Base-by-base conservation (phyloP, 2,888 invertebrate species). In the Caenorhabditis plicata region DNA sequence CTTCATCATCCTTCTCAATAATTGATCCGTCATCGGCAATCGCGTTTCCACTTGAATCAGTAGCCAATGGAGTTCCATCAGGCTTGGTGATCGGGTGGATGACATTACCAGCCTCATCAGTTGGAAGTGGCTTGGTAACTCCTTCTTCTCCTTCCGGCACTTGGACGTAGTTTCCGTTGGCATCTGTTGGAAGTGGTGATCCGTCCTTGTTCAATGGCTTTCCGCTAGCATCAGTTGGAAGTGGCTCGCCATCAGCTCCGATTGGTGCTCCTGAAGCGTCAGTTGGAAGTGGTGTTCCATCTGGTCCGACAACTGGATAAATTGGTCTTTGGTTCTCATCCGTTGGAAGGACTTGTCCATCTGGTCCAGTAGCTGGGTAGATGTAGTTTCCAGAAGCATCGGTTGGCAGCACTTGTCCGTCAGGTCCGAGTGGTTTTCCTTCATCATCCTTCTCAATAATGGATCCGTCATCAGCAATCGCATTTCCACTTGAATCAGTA, bases 251-350 rank as follows among this genome's bases (percentile, higher is more conserved):
- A 25, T 39, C 39, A 13, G 39, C 25, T 39, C 39, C 39, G 26
- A 39, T 39, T 3, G n/a, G 3, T 15, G 39, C 23, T 39, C 39
- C 39, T 15, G 39, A 39, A 11, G 39, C 26, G 42, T 56, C 56
- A 1, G 56, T 56, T 26, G 56, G 56, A 7, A 56, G 29, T 40
- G 56, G 56, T 39, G 39, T 39, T 22, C 39, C 39, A 39, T 39
- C 39, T 23, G 39, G 25, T 39, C 39, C 39, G 26, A 39, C 25
- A 39, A 39, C n/a, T n/a, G 23, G 23, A 25, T 39, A 39, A 29
- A 23, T 42, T 33, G 38, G 53, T 36, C 32, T 33, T 27, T 40
- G 9, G 33, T 47, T 39, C 7, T 40, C 54, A 13, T 43, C 61
- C 19, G 54, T 60, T 20, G 53, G 53, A 4, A 39, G 26, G 5